phyloP scores from a whole-genome alignment of 2,888 invertebrate genomes.

The Clusia tigrina region DNA sequence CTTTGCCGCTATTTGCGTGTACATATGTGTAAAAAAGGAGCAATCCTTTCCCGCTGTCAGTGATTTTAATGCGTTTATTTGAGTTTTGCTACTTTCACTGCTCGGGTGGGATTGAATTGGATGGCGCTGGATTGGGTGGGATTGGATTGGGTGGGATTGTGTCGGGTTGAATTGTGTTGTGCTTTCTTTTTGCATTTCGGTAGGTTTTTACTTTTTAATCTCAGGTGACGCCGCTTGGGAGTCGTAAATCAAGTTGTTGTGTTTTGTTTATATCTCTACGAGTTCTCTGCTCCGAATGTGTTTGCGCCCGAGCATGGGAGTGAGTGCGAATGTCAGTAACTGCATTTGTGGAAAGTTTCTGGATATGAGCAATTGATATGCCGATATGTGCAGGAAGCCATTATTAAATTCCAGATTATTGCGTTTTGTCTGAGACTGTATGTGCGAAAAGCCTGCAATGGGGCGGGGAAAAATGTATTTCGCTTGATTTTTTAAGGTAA shows the following conservation, averaged over 20 bases:
- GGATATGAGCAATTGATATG: conserved; percentile 49
- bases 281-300: conserved; percentile 2
- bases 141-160: no score
- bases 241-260: conserved; percentile 56
- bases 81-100: conserved; percentile 43
- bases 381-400: conserved; percentile 33
- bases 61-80: conserved; percentile 60
- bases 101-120: no score
- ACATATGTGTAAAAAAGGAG: conserved; percentile 25
- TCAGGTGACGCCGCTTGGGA: conserved; percentile 64
- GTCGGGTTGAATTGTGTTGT: conserved; percentile 16
- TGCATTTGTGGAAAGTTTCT: conserved; percentile 4
- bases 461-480: no score
- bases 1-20: not conserved
- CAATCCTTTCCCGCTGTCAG: conserved; percentile 55
- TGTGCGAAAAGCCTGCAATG: no score
- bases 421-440: conserved; percentile 1
- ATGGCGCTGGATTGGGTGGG: no score
- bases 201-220: conserved; percentile 57
- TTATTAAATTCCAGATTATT: conserved; percentile 3
- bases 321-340: conserved; percentile 2
- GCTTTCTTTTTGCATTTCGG: conserved; percentile 27
- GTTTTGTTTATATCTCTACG: conserved; percentile 19
- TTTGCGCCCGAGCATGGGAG: not conserved
- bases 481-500: no score